phyloP scores from a whole-genome alignment of 2,113 vertebrate species.

The Actenoides hombroni region DNA sequence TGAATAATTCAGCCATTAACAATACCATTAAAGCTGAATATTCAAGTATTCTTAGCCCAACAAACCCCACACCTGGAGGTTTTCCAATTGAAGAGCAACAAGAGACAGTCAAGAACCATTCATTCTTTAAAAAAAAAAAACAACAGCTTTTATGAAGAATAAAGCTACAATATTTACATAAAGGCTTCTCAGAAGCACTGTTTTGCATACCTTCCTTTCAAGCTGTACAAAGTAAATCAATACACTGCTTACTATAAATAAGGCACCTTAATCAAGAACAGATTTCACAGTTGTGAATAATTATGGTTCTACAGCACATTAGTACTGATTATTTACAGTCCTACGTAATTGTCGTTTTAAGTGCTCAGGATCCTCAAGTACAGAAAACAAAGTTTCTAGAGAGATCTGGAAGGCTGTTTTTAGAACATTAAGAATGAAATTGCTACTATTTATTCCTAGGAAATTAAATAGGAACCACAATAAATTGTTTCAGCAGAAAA shows the following conservation, averaged over 20 bases:
- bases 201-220: neutral
- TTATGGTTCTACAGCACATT: neutral
- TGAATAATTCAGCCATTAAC: neutral
- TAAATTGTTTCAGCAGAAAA: neutral
- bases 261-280: neutral
- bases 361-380: neutral
- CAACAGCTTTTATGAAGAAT: neutral
- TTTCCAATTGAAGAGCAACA: neutral
- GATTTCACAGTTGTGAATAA: neutral
- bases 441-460: neutral
- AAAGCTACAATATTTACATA: neutral
- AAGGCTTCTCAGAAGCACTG: neutral
- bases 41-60: neutral
- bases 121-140: neutral
- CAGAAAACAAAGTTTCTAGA: neutral
- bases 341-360: neutral
- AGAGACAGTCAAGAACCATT: neutral
- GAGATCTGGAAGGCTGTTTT: neutral
- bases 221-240: neutral
- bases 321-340: neutral
- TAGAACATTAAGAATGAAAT: neutral
- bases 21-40: neutral
- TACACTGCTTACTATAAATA: neutral
- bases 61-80: neutral
- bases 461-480: neutral